Conservation (phyloP, 2,888 invertebrate genomes). For the Aleiodes testaceus region DNA sequence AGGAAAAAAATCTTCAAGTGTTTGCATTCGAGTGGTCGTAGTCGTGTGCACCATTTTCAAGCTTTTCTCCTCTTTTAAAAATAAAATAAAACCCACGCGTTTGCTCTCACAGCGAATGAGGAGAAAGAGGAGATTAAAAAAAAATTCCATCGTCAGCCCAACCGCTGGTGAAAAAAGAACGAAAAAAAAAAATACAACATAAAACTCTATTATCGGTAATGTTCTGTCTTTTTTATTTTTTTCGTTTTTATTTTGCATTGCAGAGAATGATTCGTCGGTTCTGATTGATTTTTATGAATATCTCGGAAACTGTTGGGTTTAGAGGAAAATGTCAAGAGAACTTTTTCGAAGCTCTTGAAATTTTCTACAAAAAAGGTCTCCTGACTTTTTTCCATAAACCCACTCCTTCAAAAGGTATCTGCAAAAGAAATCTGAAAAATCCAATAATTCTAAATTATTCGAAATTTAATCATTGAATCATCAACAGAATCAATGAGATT, state of each 20-base stretch:
- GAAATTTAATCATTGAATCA: too few species aligned
- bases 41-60: conserved; percentile 23
- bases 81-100: not conserved
- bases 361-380: too few species aligned
- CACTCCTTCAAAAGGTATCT: too few species aligned
- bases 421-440: too few species aligned
- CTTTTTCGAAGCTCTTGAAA: too few species aligned
- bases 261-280: too few species aligned
- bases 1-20: conserved; percentile 36
- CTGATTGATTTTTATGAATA: too few species aligned
- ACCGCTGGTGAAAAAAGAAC: not conserved
- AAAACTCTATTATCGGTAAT: conserved; percentile 31
- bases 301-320: too few species aligned
- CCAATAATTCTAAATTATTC: too few species aligned
- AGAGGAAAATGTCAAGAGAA: too few species aligned
- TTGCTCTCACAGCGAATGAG: conserved; percentile 11
- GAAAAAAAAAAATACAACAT: not conserved
- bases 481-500: too few species aligned
- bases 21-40: conserved; percentile 32
- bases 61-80: not conserved
- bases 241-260: not conserved
- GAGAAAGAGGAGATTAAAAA: conserved; percentile 15
- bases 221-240: conserved; percentile 3
- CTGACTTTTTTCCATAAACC: too few species aligned
- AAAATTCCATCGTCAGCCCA: conserved; percentile 22